Evolutionary conservation across 2,797 vertebrate genomes (phyloP).

Genomic region (Sphaeramia orbicularis): DNA sequence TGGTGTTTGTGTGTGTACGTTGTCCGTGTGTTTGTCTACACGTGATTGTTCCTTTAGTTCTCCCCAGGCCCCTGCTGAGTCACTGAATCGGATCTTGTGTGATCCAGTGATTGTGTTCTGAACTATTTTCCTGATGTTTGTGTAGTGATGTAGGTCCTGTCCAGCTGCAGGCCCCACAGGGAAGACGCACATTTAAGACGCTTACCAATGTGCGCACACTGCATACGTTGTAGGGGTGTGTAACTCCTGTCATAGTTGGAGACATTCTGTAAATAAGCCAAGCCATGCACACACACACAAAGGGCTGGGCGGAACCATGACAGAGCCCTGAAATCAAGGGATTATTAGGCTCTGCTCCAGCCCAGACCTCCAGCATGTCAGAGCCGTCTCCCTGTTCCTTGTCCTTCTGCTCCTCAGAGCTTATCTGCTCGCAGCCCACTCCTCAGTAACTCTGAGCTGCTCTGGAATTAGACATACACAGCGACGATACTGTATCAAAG

Average conservation of each 20-base stretch:
- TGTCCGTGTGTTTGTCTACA: slow-evolving; percentile 56
- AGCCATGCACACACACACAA: slow-evolving; percentile 20
- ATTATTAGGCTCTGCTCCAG: slow-evolving; percentile 81
- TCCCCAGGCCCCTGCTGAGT: slow-evolving; percentile 68
- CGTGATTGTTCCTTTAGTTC: slow-evolving; percentile 72
- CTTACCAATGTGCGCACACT: slow-evolving; percentile 19
- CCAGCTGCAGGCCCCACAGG: slow-evolving; percentile 66
- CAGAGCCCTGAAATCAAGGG: slow-evolving; percentile 65
- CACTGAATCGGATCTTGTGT: slow-evolving; percentile 72
- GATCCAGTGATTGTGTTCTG: slow-evolving; percentile 75
- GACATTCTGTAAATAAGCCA: slow-evolving; percentile 54
- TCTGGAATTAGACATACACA: slow-evolving; percentile 92
- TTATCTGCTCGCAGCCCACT: slow-evolving; percentile 81
- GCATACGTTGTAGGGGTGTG: slow-evolving; percentile 25
- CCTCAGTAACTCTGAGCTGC: slow-evolving; percentile 86
- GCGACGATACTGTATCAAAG: slow-evolving; percentile 90
- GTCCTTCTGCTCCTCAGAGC: slow-evolving; percentile 83
- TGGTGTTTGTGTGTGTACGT: slow-evolving; percentile 3
- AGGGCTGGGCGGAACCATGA: slow-evolving; percentile 61
- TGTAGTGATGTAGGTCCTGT: slow-evolving; percentile 77
- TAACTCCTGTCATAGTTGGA: slow-evolving; percentile 31
- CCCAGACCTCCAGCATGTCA: slow-evolving; percentile 84
- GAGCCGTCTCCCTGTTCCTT: slow-evolving; percentile 61
- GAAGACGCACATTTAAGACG: slow-evolving; percentile 31
- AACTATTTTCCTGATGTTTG: slow-evolving; percentile 72